Base-by-base conservation (phyloP, 2,113 vertebrate species). In the Martes martes region DNA sequence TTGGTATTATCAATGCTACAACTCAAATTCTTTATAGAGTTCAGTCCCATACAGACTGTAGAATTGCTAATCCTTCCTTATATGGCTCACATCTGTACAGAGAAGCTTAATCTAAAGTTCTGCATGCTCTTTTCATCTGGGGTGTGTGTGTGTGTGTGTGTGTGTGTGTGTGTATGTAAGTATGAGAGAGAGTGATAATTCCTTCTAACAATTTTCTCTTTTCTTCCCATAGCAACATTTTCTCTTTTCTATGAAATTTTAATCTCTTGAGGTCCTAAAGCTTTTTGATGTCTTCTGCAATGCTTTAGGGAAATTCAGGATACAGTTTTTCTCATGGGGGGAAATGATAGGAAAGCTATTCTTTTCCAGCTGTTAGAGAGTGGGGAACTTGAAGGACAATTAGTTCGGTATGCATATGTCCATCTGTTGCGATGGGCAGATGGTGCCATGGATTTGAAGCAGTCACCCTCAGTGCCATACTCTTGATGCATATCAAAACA, bases 1-100 rank as follows among this genome's bases (percentile, higher is more conserved):
- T 89, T 85, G 78, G 81, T 61, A 89, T 96, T 97, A 96, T 97
- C 95, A 84, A 1, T n/a, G 63, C 93, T 83, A 69, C 95, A 95
- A 80, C 61, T 94, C 73, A 36, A 23, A 57, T 89, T 87, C 61
- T 83, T 94, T 78, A 61, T 8, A 18, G 65, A 73, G 33, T 82
- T 89, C 91, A 23, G 74, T 14, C 23, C 79, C 82, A 1, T 73
- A 80, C 63, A 50, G 28, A 61, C 36, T n/a, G 10, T 28, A 83
- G 91, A 95, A 96, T 50, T 59, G 59, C 78, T 95, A 82, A 89
- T 71, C 50, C 87, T 36, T 67, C 39, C 57, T 81, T 74, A 10
- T 26, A 47, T 87, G 47, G 15, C 39, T 92, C 39, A 26, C 74
- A 78, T 94, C 61, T 83, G 83, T 42, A 21, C 11, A 76, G 57